phyloP scores from a whole-genome alignment of 2,888 invertebrate genomes.

The Actias luna region DNA sequence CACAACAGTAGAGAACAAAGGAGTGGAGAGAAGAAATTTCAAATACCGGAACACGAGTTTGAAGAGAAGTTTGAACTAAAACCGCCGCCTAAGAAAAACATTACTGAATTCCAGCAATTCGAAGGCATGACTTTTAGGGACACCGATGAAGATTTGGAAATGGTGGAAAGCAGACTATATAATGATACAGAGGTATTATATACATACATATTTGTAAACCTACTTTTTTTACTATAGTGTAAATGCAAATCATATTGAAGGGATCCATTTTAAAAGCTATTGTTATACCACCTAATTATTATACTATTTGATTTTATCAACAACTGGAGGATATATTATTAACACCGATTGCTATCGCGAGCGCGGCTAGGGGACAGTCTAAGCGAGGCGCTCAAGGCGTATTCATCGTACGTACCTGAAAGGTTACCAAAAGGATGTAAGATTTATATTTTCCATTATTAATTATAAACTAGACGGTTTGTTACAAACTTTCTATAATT shows the following conservation, averaged over 20 bases:
- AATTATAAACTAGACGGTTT: no score
- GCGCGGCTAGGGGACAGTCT: no score
- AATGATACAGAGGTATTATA: conserved; percentile 52
- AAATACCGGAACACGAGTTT: conserved; percentile 82
- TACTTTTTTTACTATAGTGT: background rate
- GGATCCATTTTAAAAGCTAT: no score
- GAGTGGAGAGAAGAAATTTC: conserved; percentile 48
- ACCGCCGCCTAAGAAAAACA: conserved; percentile 63
- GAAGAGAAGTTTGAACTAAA: conserved; percentile 81
- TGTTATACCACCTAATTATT: no score
- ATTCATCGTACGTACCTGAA: no score
- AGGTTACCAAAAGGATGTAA: no score
- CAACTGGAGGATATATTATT: no score
- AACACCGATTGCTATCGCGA: no score
- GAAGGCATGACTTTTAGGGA: conserved; percentile 72
- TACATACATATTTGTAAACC: background rate
- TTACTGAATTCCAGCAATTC: conserved; percentile 44
- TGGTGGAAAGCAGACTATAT: conserved; percentile 54
- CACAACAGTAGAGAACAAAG: conserved; percentile 44
- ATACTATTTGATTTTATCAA: no score
- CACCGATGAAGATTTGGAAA: conserved; percentile 64
- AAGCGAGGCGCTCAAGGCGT: no score
- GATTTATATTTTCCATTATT: no score
- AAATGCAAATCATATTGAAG: background rate
- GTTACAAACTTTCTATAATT: no score